Evolutionary conservation across 2,113 vertebrate species (phyloP).

Genomic region (Macrotus californicus): DNA sequence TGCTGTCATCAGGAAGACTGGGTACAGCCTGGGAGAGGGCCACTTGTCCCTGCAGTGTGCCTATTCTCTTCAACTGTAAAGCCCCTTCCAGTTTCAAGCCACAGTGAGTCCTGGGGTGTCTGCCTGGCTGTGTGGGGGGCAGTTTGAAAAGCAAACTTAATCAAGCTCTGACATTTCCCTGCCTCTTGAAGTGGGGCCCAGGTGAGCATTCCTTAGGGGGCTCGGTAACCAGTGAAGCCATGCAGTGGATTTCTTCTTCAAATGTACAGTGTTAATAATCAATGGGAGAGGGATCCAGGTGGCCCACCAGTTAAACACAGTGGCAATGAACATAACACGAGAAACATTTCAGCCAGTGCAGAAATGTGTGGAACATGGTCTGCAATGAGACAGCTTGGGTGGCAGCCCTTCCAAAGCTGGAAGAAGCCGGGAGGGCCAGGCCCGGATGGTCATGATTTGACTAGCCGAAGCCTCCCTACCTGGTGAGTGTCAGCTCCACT

Average conservation of each 20-base stretch:
- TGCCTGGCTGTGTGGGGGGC: neutral
- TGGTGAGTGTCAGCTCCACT: rapidly evolving
- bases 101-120: neutral
- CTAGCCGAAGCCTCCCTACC: neutral
- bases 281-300: neutral
- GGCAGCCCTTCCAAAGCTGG: neutral
- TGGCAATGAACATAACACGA: neutral
- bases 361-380: neutral
- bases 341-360: neutral
- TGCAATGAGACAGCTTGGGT: neutral
- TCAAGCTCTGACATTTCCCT: constrained; percentile 25
- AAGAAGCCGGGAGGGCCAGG: neutral
- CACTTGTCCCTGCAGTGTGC: rapidly evolving
- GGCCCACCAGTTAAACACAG: constrained; percentile 14
- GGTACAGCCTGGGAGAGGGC: neutral
- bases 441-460: neutral
- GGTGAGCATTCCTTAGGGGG: constrained; percentile 39
- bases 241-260: constrained; percentile 33
- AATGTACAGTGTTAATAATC: constrained; percentile 44
- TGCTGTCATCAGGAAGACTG: neutral
- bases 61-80: neutral
- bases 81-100: neutral
- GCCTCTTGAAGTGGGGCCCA: constrained; percentile 44
- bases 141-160: constrained; percentile 23
- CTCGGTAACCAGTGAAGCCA: constrained; percentile 63